Conservation (phyloP, 2,797 vertebrate species). For the Furcifer pardalis region DNA sequence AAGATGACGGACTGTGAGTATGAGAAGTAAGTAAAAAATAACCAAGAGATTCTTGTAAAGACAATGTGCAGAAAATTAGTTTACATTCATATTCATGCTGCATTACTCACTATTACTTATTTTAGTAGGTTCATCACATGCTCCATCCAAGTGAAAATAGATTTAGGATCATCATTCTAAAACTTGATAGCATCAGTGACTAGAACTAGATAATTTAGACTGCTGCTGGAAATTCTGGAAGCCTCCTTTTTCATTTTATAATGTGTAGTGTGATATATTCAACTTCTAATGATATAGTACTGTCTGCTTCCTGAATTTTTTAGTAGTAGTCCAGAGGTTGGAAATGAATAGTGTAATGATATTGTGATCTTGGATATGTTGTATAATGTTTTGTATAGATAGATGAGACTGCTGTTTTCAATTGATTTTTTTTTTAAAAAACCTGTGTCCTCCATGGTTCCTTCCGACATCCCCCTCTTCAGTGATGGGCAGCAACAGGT, state of each 20-base stretch:
- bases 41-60: background rate
- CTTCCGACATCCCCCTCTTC: too few species aligned
- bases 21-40: slow-evolving; percentile 65
- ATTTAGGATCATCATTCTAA: background rate
- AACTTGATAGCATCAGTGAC: background rate
- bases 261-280: background rate
- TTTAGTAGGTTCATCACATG: background rate
- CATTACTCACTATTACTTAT: background rate
- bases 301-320: too few species aligned
- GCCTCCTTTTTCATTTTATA: background rate
- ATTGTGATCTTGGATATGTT: too few species aligned
- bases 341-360: too few species aligned
- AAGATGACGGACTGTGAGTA: slow-evolving; percentile 71
- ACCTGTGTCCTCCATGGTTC: too few species aligned
- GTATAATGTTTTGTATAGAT: too few species aligned
- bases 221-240: background rate
- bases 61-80: background rate
- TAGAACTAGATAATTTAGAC: background rate
- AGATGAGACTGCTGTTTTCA: too few species aligned
- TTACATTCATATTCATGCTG: background rate
- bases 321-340: too few species aligned
- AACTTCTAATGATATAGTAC: too few species aligned
- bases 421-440: too few species aligned
- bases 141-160: background rate
- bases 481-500: too few species aligned